A percentile compares a stretch with the other conserved stretches of the same genome.
Evolutionary conservation across 37 sponge, comb jelly and placozoan genomes (phyloP).

Genomic region (Tethya wilhelma): DNA sequence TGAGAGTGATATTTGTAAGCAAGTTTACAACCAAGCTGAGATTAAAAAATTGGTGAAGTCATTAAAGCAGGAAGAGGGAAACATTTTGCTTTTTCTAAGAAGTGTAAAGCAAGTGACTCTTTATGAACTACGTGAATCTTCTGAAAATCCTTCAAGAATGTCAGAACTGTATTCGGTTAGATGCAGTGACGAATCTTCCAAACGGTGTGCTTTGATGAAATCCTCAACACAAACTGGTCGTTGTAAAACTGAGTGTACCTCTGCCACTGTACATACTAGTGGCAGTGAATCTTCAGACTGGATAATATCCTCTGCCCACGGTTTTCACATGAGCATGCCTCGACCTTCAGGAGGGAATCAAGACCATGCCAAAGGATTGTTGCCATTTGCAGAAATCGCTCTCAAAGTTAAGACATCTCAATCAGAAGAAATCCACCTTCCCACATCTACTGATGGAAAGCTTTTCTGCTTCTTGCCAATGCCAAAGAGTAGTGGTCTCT

Average conservation of each 20-base stretch:
- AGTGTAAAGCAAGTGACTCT: conserved; percentile 49
- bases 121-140: conserved; percentile 30
- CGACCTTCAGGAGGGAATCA: neutral
- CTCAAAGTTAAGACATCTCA: neutral
- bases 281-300: neutral
- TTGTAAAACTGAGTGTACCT: neutral
- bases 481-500: conserved; percentile 49
- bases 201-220: neutral
- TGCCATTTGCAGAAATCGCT: conserved; percentile 44
- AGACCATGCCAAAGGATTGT: neutral
- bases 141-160: conserved; percentile 7
- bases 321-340: neutral
- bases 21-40: conserved; percentile 3
- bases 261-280: neutral
- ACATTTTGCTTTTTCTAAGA: conserved; percentile 65
- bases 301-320: conserved; percentile 41
- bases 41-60: conserved; percentile 7
- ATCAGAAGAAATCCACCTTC: too few species aligned
- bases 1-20: conserved; percentile 39
- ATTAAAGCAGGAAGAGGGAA: conserved; percentile 19
- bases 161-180: neutral
- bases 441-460: too few species aligned
- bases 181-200: neutral
- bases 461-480: conserved; percentile 87
- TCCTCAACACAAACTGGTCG: neutral